Evolutionary conservation across 1,140 invertebrate genomes (phyloP).

Genomic region (Calliphora vicina): DNA sequence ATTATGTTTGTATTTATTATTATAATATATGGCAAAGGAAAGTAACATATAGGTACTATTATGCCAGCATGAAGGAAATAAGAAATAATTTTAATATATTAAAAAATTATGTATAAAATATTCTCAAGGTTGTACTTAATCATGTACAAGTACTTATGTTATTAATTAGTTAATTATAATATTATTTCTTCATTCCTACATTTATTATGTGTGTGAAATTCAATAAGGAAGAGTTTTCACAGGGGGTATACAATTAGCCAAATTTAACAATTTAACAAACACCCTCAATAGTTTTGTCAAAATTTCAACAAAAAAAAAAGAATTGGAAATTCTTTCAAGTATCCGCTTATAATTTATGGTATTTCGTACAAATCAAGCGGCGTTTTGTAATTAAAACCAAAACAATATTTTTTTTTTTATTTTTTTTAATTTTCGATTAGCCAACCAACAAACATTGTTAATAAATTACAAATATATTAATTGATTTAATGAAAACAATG

Average conservation of each 20-base stretch:
- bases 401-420: background rate
- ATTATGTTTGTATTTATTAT: too few relatives aligned
- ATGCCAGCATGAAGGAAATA: too few relatives aligned
- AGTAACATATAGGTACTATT: too few relatives aligned
- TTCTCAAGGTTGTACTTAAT: too few relatives aligned
- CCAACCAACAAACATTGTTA: background rate
- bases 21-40: too few relatives aligned
- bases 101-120: too few relatives aligned
- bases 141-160: too few relatives aligned
- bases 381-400: conserved; percentile 25
- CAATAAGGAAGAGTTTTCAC: background rate
- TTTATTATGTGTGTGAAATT: background rate
- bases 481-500: conserved; percentile 25
- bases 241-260: background rate
- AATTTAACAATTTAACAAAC: background rate
- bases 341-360: conserved; percentile 16
- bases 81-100: too few relatives aligned
- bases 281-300: background rate
- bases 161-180: background rate
- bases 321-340: background rate
- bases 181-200: background rate
- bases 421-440: background rate
- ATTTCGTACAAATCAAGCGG: background rate
- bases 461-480: conserved; percentile 31
- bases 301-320: background rate